A percentile compares a stretch with the other conserved stretches of the same genome.
These are phyloP conservation scores for Burhinus bistriatus DNA, from an alignment of 2,113 vertebrate species.

Conservation along the genomic window DNA sequence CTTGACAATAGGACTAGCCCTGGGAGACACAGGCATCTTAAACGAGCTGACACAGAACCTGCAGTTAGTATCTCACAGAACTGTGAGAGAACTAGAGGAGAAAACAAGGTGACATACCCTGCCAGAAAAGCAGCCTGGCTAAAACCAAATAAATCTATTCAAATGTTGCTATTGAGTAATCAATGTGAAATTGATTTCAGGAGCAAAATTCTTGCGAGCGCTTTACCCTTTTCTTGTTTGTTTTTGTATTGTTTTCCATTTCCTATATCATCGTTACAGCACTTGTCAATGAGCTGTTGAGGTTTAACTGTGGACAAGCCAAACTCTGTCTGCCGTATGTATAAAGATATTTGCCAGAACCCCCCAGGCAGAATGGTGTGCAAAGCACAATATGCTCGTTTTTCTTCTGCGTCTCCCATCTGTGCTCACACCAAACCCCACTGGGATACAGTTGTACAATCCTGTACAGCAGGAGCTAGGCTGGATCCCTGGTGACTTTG, in stretches of 20 bases:
- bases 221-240: neutral
- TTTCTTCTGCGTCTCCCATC: neutral
- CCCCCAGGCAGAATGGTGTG: neutral
- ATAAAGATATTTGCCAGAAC: neutral
- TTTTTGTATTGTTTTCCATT: neutral
- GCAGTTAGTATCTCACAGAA: neutral
- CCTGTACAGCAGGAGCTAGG: neutral
- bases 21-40: neutral
- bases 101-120: neutral
- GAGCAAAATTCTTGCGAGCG: neutral
- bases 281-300: neutral
- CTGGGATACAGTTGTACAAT: neutral
- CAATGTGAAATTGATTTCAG: neutral
- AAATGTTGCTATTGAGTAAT: neutral
- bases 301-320: neutral
- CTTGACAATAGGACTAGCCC: neutral
- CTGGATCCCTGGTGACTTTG: neutral
- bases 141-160: neutral
- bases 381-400: neutral
- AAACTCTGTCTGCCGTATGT: neutral
- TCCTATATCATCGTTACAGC: neutral
- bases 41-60: neutral
- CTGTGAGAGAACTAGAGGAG: neutral
- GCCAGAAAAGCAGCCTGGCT: neutral
- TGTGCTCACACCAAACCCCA: neutral